Base-by-base conservation (phyloP, 1,140 invertebrate species). In the Saccostrea cuccullata region DNA sequence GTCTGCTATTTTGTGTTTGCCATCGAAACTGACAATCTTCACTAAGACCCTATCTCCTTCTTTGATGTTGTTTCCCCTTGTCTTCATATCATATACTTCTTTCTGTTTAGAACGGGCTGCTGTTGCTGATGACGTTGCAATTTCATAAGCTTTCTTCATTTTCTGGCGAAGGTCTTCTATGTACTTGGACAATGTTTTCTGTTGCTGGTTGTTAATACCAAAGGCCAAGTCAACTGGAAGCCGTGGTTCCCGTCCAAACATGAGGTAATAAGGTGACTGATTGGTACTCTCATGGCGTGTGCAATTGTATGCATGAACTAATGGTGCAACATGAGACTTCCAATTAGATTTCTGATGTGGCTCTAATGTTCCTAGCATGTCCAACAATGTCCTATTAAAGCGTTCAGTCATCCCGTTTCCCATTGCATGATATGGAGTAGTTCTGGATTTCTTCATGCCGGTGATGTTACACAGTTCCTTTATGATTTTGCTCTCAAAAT, bases 351-450 rank as follows among this genome's bases (percentile, higher is more conserved):
- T 90, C 64, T 87, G 55, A 6, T 85, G 56, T 84, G 26, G 23
- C 3, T 87, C 47, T 17, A 90, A 73, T 64, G 89, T 90, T 30
- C 89, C 85, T n/a, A 90, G 83, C 87, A 90, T 90, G 36, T 87
- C 85, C 23, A 89, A 55, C 15, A 90, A 36, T 23, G 85, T 90
- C 55, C 85, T 55, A 84, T 89, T 90, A 56, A 89, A 87, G 17
- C 87, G 36, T 82, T 89, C 70, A 26, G 26, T 85, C 88, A 40
- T 85, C 77, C 70, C 26, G 47, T 30, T 89, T 86, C 55, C 67
- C 30, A 36, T 36, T 36, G 30, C 30, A 36, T 36, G 30, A 36
- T 36, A 36, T 2, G 30, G 30, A 36, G 30, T 36, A 36, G 30
- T 36, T 36, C 30, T 36, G 30, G 30, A 36, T 36, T 36, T 36